Evolutionary conservation across 2,113 vertebrate species (phyloP).

Genomic region (Tupaia chinensis): DNA sequence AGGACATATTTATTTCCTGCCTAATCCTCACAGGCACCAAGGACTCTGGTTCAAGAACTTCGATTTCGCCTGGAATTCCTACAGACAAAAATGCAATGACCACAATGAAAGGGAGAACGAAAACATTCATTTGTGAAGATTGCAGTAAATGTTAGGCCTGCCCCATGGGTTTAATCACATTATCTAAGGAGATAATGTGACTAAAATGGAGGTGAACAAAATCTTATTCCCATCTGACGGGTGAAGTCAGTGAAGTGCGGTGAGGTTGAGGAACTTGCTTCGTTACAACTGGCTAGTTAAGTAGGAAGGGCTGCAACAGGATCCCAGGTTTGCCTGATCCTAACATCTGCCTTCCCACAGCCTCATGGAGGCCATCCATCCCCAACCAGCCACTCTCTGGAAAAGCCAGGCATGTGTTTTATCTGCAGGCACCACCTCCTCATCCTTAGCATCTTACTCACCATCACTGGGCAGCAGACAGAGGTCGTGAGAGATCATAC

Average conservation of each 20-base stretch:
- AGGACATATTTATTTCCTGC: constrained; percentile 15
- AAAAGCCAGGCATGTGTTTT: background rate
- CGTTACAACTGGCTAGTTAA: background rate
- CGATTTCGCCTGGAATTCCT: constrained; percentile 33
- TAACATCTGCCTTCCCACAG: background rate
- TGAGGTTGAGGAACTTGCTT: rapidly evolving
- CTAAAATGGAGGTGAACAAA: rapidly evolving
- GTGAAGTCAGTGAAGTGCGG: background rate
- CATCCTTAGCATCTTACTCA: background rate
- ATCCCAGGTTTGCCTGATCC: background rate
- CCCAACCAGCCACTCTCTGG: background rate
- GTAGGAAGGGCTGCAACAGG: rapidly evolving
- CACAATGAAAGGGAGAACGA: background rate
- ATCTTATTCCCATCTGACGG: background rate
- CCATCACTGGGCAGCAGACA: background rate
- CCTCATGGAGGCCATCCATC: rapidly evolving
- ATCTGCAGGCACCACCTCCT: background rate
- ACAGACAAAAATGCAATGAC: background rate
- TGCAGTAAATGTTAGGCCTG: background rate
- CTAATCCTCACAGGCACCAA: constrained; percentile 21
- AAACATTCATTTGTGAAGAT: background rate
- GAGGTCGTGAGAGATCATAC: too few species aligned
- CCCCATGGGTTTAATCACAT: rapidly evolving
- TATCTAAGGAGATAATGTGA: too few species aligned
- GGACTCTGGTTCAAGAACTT: background rate